These are phyloP conservation scores for Tenthredo mesomela DNA, from an alignment of 2,888 invertebrate genomes.

Conservation along the genomic window DNA sequence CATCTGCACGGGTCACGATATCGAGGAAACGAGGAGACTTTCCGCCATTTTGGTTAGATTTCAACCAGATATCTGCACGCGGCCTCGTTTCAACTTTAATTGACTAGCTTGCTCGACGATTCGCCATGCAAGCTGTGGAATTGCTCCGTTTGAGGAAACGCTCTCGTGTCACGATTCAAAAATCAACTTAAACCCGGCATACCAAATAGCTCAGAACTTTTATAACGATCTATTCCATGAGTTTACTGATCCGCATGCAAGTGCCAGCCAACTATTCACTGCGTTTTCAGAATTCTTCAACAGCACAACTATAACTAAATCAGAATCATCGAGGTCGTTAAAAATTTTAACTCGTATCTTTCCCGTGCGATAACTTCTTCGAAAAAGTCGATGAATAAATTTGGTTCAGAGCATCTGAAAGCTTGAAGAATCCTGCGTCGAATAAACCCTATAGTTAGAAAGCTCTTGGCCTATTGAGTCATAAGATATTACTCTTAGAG, in stretches of 20 bases:
- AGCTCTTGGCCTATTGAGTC: not conserved
- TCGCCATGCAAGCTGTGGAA: not conserved
- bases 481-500: not conserved
- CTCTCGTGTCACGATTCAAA: constrained; percentile 21
- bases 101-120: not conserved
- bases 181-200: not conserved
- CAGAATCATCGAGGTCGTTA: not conserved
- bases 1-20: constrained; percentile 2
- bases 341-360: not conserved
- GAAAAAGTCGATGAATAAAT: not conserved
- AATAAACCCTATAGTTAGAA: not conserved
- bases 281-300: not conserved
- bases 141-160: constrained; percentile 10
- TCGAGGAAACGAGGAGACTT: not conserved
- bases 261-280: not conserved
- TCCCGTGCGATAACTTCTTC: not conserved
- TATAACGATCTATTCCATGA: constrained; percentile 1
- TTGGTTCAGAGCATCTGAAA: not conserved
- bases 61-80: constrained; percentile 15
- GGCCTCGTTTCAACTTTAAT: constrained; percentile 39
- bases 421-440: not conserved
- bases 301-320: not conserved
- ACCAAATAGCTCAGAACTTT: not conserved
- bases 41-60: constrained; percentile 23
- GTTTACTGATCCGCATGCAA: not conserved